Evolutionary conservation across 2,797 vertebrate species (phyloP).

Genomic region (Cheirogaleus major): DNA sequence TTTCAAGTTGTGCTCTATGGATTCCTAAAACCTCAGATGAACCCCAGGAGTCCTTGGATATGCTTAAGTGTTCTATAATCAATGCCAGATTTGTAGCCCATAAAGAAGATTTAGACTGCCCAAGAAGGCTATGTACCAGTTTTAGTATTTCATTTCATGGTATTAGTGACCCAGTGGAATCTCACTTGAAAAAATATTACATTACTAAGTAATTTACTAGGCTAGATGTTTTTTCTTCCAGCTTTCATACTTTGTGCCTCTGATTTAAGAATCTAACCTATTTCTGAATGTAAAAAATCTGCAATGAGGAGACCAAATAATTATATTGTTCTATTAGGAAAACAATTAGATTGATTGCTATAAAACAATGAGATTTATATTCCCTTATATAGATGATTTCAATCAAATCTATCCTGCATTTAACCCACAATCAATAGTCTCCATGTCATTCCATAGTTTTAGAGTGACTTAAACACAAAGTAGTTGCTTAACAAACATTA

Average conservation of each 20-base stretch:
- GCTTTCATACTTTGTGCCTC: not conserved
- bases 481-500: not conserved
- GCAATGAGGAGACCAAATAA: not conserved
- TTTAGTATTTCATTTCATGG: slow-evolving; percentile 4
- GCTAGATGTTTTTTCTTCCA: not conserved
- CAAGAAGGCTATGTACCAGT: not conserved
- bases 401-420: not conserved
- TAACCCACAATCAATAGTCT: not conserved
- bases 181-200: not conserved
- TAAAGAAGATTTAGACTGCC: not conserved
- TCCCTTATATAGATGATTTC: not conserved
- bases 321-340: not conserved
- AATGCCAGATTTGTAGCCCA: not conserved
- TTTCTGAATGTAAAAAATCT: not conserved
- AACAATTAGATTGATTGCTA: not conserved
- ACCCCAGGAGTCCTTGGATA: not conserved
- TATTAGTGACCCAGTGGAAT: not conserved
- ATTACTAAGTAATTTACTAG: not conserved
- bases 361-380: not conserved
- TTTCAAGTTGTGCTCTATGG: not conserved
- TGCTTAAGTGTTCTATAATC: not conserved
- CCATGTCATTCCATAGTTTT: not conserved
- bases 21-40: not conserved
- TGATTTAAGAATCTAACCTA: not conserved
- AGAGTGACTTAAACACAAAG: not conserved